Evolutionary conservation across 2,113 vertebrate genomes (phyloP), one percentile per base, ranked within the genome.

Genomic region (Eublepharis macularius): DNA sequence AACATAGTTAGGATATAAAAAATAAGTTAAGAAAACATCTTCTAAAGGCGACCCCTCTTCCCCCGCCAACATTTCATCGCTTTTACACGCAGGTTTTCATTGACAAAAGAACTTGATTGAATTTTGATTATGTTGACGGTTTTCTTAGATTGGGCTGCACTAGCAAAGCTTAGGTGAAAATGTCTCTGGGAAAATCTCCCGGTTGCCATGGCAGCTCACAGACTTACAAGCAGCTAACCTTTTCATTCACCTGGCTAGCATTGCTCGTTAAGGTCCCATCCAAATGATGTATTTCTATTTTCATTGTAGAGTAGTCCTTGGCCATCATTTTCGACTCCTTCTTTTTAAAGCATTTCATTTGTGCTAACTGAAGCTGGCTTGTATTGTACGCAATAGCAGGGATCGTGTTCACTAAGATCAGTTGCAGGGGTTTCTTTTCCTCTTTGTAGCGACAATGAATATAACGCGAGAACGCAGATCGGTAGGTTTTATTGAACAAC

Each of bases 361-460:
- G 96, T 10, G 92, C 96, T 57, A 94, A 91, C 34, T 98, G 96
- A 60, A 98, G 95, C 76, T 97, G 96, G 69, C 97, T 96, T 66
- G 98, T 98, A 91, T 96, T 97, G 88, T 97, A 99, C 0, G 97
- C 98, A 85, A 99, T 93, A 1, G 98, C 96, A 0, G 98, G 98
- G 82, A 99, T 98, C 63, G 98, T 99, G 96, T 98, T 99, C 82
- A 98, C 97, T 92, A 99, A 95, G 49, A 99, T 99, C 83, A 98
- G 94, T 92, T 98, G 98, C 84, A 99, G 89, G 1, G 97, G 97
- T 90, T 98, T 98, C 92, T 96, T 98, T 88, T 97, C 95, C 36
- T 98, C 97, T 81, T 95, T 97, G 94, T 98, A 99, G 77, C 91
- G 98, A 92, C 98, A 99, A 82, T 97, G 96, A 13, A 99, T 96